Evolutionary conservation across 2,113 vertebrate species (phyloP).

Genomic region (Hemiscyllium ocellatum): DNA sequence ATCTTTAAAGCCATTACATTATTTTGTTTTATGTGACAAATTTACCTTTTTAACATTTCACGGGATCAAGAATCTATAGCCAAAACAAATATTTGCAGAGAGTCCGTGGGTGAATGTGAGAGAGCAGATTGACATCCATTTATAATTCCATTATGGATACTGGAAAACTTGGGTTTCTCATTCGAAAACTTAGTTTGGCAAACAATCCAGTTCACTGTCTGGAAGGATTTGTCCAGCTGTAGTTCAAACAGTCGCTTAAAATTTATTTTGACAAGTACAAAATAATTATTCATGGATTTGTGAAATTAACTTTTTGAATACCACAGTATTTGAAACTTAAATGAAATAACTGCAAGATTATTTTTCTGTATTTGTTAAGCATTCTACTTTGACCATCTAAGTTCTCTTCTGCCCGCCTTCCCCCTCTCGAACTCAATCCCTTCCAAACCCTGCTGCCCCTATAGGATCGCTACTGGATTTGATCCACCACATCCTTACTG

Average conservation of each 20-base stretch:
- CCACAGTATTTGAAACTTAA: background rate
- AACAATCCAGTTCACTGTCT: conserved; percentile 36
- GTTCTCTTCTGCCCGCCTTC: background rate
- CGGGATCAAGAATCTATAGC: background rate
- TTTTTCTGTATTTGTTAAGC: background rate
- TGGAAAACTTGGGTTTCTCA: conserved; percentile 44
- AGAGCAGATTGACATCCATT: conserved; percentile 43
- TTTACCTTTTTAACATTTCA: conserved; percentile 2
- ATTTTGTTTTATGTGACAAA: background rate
- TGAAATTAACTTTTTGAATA: conserved; percentile 39
- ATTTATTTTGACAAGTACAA: conserved; percentile 51
- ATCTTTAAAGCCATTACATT: background rate
- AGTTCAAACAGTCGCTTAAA: conserved; percentile 57
- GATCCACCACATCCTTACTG: background rate
- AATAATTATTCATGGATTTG: conserved; percentile 55
- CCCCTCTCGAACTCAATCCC: background rate
- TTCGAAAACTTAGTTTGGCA: conserved; percentile 43
- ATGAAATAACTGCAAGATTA: background rate
- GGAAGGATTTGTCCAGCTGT: conserved; percentile 52
- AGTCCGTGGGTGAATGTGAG: background rate
- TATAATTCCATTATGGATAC: conserved; percentile 45
- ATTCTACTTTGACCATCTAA: background rate
- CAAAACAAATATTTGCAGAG: conserved; percentile 45
- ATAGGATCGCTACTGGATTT: no score
- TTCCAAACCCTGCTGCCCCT: background rate